phyloP scores from a whole-genome alignment of 2,797 vertebrate species.

The Pristis pectinata region DNA sequence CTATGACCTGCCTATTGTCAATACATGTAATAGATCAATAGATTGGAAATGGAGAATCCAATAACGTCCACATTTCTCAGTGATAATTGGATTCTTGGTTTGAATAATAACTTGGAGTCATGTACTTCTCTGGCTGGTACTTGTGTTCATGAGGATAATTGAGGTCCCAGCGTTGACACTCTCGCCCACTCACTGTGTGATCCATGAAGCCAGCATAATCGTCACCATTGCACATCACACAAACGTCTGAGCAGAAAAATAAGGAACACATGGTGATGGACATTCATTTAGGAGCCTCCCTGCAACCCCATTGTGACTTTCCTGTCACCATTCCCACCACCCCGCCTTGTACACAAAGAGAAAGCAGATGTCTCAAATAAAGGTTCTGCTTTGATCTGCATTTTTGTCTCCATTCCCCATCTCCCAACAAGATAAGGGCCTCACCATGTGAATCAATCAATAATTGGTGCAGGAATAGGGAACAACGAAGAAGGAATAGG shows the following conservation, averaged over 20 bases:
- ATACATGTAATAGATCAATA: background rate
- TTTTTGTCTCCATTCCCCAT: background rate
- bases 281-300: background rate
- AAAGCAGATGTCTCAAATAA: background rate
- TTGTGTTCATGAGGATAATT: constrained; percentile 85
- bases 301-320: background rate
- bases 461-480: background rate
- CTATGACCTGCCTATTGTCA: background rate
- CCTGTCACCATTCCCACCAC: background rate
- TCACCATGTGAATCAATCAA: background rate
- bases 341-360: background rate
- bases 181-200: constrained; percentile 68
- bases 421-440: background rate
- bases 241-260: constrained; percentile 60
- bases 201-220: constrained; percentile 83
- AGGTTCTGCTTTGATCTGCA: background rate
- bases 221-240: constrained; percentile 86
- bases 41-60: background rate
- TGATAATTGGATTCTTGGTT: background rate
- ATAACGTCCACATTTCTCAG: background rate
- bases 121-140: constrained; percentile 83
- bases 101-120: background rate
- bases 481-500: too few relatives aligned
- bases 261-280: background rate
- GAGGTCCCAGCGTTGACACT: constrained; percentile 95